These are phyloP conservation scores for Ecdyonurus torrentis DNA, from an alignment of 2,888 invertebrate genomes.

Conservation along the genomic window DNA sequence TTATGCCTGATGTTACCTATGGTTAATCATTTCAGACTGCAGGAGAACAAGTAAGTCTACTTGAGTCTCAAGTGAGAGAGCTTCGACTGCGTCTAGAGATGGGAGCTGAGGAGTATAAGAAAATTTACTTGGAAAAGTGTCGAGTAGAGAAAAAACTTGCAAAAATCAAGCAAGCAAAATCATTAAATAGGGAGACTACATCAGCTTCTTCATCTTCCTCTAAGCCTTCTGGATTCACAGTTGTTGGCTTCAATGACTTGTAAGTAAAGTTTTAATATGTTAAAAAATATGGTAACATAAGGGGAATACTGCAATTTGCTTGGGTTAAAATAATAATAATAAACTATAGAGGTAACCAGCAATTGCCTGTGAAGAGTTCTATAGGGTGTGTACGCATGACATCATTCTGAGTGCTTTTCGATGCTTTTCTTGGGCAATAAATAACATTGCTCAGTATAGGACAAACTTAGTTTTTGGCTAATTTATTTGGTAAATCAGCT, in stretches of 20 bases:
- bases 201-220: not conserved
- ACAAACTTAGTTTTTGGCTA: no score
- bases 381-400: no score
- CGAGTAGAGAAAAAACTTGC: conserved; percentile 11
- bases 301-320: no score
- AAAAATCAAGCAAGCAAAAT: conserved; percentile 7
- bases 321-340: no score
- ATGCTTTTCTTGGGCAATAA: no score
- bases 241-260: not conserved
- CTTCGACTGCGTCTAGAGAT: conserved; percentile 12
- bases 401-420: no score
- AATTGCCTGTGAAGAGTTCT: no score
- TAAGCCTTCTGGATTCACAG: not conserved
- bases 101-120: conserved; percentile 14
- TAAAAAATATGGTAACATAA: no score
- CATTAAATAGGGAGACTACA: not conserved
- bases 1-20: not conserved
- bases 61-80: conserved; percentile 8
- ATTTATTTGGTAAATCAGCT: no score
- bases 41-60: not conserved
- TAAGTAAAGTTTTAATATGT: not conserved
- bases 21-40: not conserved
- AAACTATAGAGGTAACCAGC: no score
- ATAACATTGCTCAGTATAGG: no score
- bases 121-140: conserved; percentile 12